Conservation (phyloP, 2,888 invertebrate species). For the Drosophila ezoana region DNA sequence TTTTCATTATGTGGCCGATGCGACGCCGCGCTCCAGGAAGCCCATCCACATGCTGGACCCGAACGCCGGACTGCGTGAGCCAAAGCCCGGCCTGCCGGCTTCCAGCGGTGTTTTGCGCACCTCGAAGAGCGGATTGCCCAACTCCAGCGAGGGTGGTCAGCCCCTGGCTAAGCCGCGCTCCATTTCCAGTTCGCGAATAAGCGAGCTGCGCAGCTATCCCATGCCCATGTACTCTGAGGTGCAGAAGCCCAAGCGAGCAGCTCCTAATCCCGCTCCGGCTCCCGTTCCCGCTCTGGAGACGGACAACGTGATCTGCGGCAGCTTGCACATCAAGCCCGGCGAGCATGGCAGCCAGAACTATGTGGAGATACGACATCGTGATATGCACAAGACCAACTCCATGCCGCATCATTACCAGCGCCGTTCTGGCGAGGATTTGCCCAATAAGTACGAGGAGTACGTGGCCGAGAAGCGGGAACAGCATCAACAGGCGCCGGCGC, state of each 20-base stretch:
- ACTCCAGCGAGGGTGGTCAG: constrained; percentile 85
- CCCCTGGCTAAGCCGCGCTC: constrained; percentile 80
- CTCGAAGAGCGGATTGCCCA: constrained; percentile 81
- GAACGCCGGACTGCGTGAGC: constrained; percentile 9
- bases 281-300: constrained; percentile 35
- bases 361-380: constrained; percentile 81
- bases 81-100: constrained; percentile 30
- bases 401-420: constrained; percentile 84
- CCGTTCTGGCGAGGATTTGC: constrained; percentile 76
- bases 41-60: constrained; percentile 88
- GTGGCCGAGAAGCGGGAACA: constrained; percentile 82
- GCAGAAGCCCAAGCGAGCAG: constrained; percentile 74
- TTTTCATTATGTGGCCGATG: constrained; percentile 90
- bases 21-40: constrained; percentile 89
- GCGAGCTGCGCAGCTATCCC: constrained; percentile 76
- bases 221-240: constrained; percentile 84
- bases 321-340: constrained; percentile 82
- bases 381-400: constrained; percentile 81
- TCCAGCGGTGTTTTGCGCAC: constrained; percentile 81
- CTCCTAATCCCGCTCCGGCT: constrained; percentile 3
- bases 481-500: constrained; percentile 74
- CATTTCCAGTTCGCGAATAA: constrained; percentile 79
- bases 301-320: constrained; percentile 81
- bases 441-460: constrained; percentile 84
- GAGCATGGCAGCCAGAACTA: constrained; percentile 72